Evolutionary conservation across 2,888 invertebrate genomes (phyloP).

Genomic region (Parelbella ahira): DNA sequence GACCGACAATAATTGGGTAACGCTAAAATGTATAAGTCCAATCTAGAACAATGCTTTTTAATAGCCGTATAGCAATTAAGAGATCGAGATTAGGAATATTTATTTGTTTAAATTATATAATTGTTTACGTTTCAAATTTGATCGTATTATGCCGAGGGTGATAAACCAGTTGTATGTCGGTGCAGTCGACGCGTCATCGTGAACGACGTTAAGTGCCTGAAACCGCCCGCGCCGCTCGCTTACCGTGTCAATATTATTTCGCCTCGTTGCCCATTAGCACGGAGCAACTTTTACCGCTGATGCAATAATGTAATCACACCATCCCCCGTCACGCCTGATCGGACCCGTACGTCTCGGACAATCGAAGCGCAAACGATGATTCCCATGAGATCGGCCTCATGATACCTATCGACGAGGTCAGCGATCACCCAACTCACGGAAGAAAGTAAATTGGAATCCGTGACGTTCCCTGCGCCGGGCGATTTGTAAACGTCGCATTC

Average conservation of each 20-base stretch:
- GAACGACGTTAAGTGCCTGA: constrained; percentile 35
- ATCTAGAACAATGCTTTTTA: constrained; percentile 31
- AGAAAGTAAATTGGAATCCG: constrained; percentile 68
- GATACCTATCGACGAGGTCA: constrained; percentile 48
- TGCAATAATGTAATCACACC: constrained; percentile 6
- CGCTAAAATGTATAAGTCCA: constrained; percentile 24
- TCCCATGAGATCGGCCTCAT: constrained; percentile 54
- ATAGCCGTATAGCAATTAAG: constrained; percentile 32
- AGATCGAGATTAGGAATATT: constrained; percentile 26
- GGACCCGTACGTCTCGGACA: constrained; percentile 10
- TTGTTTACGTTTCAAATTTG: constrained; percentile 52
- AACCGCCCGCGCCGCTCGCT: constrained; percentile 3
- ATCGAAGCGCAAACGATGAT: constrained; percentile 12
- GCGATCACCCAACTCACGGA: constrained; percentile 50
- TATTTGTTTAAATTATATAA: constrained; percentile 44
- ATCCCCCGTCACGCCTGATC: constrained; percentile 2
- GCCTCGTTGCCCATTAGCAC: constrained; percentile 38
- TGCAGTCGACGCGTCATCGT: constrained; percentile 46
- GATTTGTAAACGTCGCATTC: constrained; percentile 68
- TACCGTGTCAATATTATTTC: constrained; percentile 38
- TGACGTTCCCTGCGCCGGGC: constrained; percentile 53
- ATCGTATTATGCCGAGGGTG: constrained; percentile 44
- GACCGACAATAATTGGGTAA: constrained; percentile 5
- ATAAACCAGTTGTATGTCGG: constrained; percentile 29
- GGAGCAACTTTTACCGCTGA: constrained; percentile 20